Conservation (phyloP, 2,888 invertebrate species). For the Ornithoptera alexandrae region DNA sequence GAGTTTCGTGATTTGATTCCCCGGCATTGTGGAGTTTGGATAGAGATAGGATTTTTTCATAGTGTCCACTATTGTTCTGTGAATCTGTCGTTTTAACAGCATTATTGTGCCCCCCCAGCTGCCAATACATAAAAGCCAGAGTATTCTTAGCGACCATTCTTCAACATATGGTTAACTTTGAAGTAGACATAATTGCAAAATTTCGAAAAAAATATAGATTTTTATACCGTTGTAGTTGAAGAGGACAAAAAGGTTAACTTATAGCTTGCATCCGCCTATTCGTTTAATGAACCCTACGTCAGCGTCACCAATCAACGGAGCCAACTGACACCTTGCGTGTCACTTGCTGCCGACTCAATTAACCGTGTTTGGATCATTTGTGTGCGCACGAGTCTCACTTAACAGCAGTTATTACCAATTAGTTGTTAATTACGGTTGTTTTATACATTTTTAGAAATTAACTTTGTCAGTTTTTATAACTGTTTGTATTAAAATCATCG, state of each 20-base stretch:
- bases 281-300: constrained; percentile 21
- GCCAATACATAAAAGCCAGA: too few species aligned
- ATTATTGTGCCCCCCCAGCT: too few species aligned
- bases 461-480: not conserved
- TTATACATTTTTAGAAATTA: not conserved
- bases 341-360: constrained; percentile 19
- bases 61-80: too few species aligned
- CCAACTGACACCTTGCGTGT: constrained; percentile 16
- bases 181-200: too few species aligned
- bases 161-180: too few species aligned
- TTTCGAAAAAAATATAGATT: not conserved
- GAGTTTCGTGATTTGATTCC: too few species aligned
- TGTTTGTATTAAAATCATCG: too few species aligned
- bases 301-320: constrained; percentile 8
- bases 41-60: too few species aligned
- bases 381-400: constrained; percentile 15
- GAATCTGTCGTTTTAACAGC: too few species aligned
- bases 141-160: too few species aligned
- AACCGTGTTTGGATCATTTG: constrained; percentile 20
- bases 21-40: too few species aligned
- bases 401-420: not conserved
- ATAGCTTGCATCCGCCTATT: not conserved
- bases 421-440: not conserved
- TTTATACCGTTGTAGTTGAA: not conserved
- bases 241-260: not conserved